Percentiles rank a stretch among this genome's conserved stretches.
Conservation (phyloP, 2,888 invertebrate species). For the Campopleginae sp. region DNA sequence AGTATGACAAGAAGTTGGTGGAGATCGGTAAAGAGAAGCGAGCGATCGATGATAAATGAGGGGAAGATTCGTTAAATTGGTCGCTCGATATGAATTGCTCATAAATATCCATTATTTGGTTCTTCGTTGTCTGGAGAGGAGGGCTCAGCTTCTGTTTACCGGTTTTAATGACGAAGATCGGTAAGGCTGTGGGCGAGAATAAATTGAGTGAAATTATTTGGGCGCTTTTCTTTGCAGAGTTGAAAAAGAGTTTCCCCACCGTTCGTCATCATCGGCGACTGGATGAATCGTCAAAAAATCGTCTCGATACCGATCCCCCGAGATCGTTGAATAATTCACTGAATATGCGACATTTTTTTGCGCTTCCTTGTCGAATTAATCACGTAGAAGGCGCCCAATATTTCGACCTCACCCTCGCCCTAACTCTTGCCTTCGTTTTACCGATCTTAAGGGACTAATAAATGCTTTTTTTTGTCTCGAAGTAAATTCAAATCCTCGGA, state of each 20-base stretch:
- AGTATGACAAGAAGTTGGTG: background rate
- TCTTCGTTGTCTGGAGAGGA: background rate
- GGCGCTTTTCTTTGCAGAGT: background rate
- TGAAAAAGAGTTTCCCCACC: background rate
- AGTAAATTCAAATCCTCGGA: background rate
- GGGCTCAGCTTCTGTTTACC: background rate
- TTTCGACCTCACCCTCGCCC: background rate
- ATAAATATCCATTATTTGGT: conserved; percentile 24
- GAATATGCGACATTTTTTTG: conserved; percentile 44
- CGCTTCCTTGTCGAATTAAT: background rate
- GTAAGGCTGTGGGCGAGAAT: conserved; percentile 6
- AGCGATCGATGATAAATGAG: background rate
- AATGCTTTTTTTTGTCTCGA: conserved; percentile 37
- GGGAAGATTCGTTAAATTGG: conserved; percentile 22
- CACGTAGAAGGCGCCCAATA: background rate
- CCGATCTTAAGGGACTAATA: background rate
- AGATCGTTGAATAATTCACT: conserved; percentile 65
- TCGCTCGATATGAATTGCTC: background rate
- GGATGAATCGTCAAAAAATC: conserved; percentile 6
- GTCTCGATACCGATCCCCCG: conserved; percentile 23
- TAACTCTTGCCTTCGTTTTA: background rate
- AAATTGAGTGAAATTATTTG: background rate
- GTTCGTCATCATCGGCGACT: background rate
- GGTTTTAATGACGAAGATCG: background rate
- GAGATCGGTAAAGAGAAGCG: conserved; percentile 7